These are phyloP conservation scores for Microctonus brassicae DNA, from an alignment of 2,888 invertebrate species.

Conservation along the genomic window DNA sequence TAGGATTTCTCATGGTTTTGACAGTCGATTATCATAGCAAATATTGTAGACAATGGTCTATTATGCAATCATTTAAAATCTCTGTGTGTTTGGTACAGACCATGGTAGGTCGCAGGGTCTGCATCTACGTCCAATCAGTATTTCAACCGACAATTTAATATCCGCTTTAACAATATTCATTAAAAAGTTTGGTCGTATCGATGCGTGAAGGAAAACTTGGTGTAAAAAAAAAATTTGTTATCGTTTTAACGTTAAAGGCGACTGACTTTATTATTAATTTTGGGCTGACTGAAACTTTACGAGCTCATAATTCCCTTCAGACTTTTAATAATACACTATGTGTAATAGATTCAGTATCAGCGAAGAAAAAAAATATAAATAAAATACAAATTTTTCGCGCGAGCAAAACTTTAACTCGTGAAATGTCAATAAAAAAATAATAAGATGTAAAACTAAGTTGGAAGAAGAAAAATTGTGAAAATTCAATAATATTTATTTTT, in stretches of 20 bases:
- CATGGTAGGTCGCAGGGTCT: not conserved
- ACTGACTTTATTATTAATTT: slow-evolving; percentile 33
- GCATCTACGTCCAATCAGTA: slow-evolving; percentile 18
- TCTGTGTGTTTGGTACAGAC: not conserved
- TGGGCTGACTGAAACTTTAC: not conserved
- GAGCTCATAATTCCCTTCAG: slow-evolving; percentile 28
- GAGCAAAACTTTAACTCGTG: slow-evolving; percentile 11
- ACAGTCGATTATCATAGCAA: slow-evolving; percentile 40
- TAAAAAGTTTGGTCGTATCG: slow-evolving; percentile 42
- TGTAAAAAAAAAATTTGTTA: slow-evolving; percentile 40
- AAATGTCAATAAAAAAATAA: no score
- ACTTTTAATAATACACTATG: slow-evolving; percentile 21
- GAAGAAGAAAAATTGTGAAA: slow-evolving; percentile 10
- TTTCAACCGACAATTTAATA: slow-evolving; percentile 29
- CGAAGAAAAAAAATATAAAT: not conserved
- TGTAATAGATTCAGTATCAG: slow-evolving; percentile 19
- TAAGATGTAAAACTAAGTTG: slow-evolving; percentile 13
- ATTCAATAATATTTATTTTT: slow-evolving; percentile 18
- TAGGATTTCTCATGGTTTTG: slow-evolving; percentile 30
- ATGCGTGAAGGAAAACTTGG: slow-evolving; percentile 25
- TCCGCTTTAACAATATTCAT: slow-evolving; percentile 46
- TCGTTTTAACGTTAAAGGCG: slow-evolving; percentile 37
- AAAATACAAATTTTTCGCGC: not conserved
- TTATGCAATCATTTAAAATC: slow-evolving; percentile 12
- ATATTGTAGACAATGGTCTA: slow-evolving; percentile 27